These are phyloP conservation scores for Alloplasta piceator DNA, from an alignment of 2,888 invertebrate species.

Conservation along the genomic window DNA sequence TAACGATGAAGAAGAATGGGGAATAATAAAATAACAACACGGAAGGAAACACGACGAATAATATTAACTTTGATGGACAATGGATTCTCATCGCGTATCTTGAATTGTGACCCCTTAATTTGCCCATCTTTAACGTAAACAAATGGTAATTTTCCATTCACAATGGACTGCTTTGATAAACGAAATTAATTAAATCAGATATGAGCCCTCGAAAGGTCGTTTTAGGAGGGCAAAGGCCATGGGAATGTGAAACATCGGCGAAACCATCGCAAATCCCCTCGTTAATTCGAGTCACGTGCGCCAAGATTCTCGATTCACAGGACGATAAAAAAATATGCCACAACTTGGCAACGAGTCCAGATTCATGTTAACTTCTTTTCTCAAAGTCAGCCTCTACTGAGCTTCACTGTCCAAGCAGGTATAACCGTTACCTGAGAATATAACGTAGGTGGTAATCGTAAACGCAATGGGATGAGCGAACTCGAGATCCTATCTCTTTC, in stretches of 20 bases:
- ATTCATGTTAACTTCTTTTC: conserved; percentile 12
- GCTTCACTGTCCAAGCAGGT: conserved; percentile 32
- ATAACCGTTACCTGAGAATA: conserved; percentile 51
- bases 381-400: conserved; percentile 21
- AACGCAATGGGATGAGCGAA: conserved; percentile 31
- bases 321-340: conserved; percentile 14
- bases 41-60: not conserved
- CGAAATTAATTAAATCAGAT: not conserved
- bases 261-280: conserved; percentile 22
- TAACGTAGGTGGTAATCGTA: conserved; percentile 57
- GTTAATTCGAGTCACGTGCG: conserved; percentile 55
- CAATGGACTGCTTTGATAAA: not conserved
- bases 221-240: not conserved
- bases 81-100: no score
- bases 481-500: conserved; percentile 1
- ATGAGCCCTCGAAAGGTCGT: conserved; percentile 9
- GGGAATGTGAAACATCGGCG: conserved; percentile 6
- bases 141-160: not conserved
- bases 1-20: conserved; percentile 13
- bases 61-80: no score
- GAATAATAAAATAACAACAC: not conserved
- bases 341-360: conserved; percentile 26
- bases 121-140: not conserved
- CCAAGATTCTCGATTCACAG: conserved; percentile 52
- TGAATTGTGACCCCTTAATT: not conserved